Evolutionary conservation across 1,140 invertebrate species (phyloP), one percentile per base, ranked within the genome.

Genomic region (Popillia japonica): DNA sequence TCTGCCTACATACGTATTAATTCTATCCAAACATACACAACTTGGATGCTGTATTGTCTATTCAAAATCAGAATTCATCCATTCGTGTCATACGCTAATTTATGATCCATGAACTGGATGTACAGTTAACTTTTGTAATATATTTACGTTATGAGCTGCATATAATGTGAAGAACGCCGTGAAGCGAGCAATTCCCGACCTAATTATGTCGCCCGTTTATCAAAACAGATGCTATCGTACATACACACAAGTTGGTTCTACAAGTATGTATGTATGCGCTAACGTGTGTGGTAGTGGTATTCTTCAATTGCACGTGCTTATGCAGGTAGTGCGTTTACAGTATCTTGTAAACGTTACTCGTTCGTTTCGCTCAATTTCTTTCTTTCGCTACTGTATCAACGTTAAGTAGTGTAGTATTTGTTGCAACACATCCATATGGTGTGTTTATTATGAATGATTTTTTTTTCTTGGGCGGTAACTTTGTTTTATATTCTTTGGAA

Each of bases 281-380:
- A 42, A 74, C 72, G 42, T 10, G 27, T 20, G n/a, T 9, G 22
- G 20, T 73, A 10, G 11, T n/a, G n/a, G n/a, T 77, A 61, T 10
- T 40, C 22, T 41, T 77, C 48, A 40, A 20, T 77, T 64, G 59
- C 75, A 20, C n/a, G 20, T 76, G 74, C 23, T 27, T 48, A 41
- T 11, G 41, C 9, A 76, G 8, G 42, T 23, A 61, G 27, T 27
- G 8, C 61, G 61, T 20, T 68, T 23, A 34, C 27, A 3, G 61
- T 20, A 34, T 22, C 22, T 34, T 22, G 27, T 68, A 68, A 68
- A 68, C 22, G 75, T 64, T 77, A 77, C 34, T 61, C 22, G 41
- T 59, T 44, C 22, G 48, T 27, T 77, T 77, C 48, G 75, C 48
- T 77, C 22, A 40, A 34, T 76, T 55, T 76, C 73, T 44, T 4